phyloP scores from a whole-genome alignment of 2,888 invertebrate genomes.

The Odontocolon sp. region DNA sequence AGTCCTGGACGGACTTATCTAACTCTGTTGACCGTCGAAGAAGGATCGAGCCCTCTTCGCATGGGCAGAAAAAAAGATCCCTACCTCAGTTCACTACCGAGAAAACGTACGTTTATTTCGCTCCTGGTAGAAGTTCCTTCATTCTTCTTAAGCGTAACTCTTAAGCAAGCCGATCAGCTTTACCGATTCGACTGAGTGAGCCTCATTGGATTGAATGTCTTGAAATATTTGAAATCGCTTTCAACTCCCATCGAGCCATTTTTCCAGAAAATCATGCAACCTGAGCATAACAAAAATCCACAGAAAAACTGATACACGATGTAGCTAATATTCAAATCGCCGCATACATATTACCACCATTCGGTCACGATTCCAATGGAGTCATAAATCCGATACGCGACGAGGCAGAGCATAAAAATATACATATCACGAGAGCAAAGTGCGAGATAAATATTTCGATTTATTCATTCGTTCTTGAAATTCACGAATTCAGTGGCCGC shows the following conservation, averaged over 20 bases:
- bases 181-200: no score
- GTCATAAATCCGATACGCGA: slow-evolving; percentile 17
- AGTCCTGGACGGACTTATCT: slow-evolving; percentile 11
- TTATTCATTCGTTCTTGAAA: slow-evolving; percentile 26
- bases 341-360: neutral
- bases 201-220: no score
- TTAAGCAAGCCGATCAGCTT: no score
- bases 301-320: no score
- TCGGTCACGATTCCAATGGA: neutral
- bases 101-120: neutral
- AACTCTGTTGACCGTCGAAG: slow-evolving; percentile 9
- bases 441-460: slow-evolving; percentile 33
- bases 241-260: no score
- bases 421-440: neutral
- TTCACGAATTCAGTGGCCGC: slow-evolving; percentile 5
- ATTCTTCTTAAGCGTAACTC: no score
- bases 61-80: neutral
- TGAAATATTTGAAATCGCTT: neutral
- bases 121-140: no score
- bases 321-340: neutral
- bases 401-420: neutral
- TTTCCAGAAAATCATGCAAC: no score
- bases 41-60: neutral
- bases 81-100: neutral
- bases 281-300: neutral